Evolutionary conservation across 2,797 vertebrate genomes (phyloP).

Genomic region (Tiaroga cobitis): DNA sequence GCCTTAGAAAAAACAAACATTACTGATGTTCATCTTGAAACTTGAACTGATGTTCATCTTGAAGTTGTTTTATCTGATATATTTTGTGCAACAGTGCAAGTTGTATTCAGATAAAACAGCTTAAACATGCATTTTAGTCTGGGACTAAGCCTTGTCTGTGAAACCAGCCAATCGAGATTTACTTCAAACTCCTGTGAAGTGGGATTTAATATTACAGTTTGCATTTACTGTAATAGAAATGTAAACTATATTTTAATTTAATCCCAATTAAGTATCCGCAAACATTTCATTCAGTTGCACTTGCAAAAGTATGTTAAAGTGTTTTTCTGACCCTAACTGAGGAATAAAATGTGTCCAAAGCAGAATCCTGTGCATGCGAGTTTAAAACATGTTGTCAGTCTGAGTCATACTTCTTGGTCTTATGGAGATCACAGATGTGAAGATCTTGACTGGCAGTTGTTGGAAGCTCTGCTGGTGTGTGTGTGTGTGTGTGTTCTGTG

Average conservation of each 20-base stretch:
- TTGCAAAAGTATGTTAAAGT: neutral
- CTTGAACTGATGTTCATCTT: too few relatives aligned
- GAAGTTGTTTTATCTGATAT: too few relatives aligned
- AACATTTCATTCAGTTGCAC: neutral
- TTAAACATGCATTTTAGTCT: neutral
- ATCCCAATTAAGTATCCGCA: neutral
- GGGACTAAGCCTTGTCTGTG: neutral
- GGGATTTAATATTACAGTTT: neutral
- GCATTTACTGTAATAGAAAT: neutral
- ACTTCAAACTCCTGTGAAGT: neutral
- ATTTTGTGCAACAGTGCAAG: too few relatives aligned
- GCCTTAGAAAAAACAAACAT: too few relatives aligned
- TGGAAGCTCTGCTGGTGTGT: slow-evolving; percentile 27
- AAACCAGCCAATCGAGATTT: neutral
- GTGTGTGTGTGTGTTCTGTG: slow-evolving; percentile 33
- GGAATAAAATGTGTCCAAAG: neutral
- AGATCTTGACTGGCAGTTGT: slow-evolving; percentile 31
- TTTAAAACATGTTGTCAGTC: neutral
- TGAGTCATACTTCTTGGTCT: slow-evolving; percentile 23
- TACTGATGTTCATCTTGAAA: too few relatives aligned
- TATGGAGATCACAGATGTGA: slow-evolving; percentile 26
- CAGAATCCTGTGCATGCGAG: slow-evolving; percentile 3
- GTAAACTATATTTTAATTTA: neutral
- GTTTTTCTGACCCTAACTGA: neutral
- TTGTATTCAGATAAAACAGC: too few relatives aligned